A percentile compares a stretch with the other conserved stretches of the same genome.
Conservation (phyloP, 2,797 vertebrate species). For the Clamator glandarius region DNA sequence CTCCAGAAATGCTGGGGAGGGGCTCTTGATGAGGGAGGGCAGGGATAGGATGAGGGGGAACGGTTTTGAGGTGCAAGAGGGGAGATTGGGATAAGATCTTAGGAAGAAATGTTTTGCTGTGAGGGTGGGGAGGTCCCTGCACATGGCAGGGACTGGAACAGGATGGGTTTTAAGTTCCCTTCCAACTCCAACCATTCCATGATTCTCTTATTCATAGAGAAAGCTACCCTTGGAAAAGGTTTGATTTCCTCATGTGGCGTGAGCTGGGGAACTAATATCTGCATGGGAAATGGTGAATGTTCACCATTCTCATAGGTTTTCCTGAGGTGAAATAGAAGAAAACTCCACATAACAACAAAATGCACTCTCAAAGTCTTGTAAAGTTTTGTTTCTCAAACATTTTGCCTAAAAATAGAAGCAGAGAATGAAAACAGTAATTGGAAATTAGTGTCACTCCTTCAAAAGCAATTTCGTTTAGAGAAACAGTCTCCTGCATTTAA, state of each 20-base stretch:
- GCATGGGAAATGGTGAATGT: neutral
- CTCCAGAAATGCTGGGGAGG: too few species aligned
- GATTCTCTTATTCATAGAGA: neutral
- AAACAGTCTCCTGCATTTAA: neutral
- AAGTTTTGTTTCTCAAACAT: neutral
- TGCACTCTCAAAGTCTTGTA: neutral
- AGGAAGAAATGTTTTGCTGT: too few species aligned
- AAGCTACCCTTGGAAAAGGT: neutral
- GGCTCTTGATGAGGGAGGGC: too few species aligned
- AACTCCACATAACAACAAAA: neutral
- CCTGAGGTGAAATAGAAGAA: neutral
- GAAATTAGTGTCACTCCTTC: constrained; percentile 30
- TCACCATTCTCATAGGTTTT: neutral
- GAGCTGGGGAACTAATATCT: neutral
- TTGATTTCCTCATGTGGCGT: neutral
- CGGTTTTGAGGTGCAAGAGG: too few species aligned
- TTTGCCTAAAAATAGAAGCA: constrained; percentile 22
- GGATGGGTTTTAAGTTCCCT: too few species aligned
- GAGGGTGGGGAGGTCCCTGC: too few species aligned
- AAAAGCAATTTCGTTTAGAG: constrained; percentile 11
- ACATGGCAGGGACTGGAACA: too few species aligned
- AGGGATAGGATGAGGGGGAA: too few species aligned
- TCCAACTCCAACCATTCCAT: too few species aligned
- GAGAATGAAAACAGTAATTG: neutral
- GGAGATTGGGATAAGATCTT: too few species aligned